phyloP scores from a whole-genome alignment of 2,888 invertebrate genomes.

The Cancer borealis region DNA sequence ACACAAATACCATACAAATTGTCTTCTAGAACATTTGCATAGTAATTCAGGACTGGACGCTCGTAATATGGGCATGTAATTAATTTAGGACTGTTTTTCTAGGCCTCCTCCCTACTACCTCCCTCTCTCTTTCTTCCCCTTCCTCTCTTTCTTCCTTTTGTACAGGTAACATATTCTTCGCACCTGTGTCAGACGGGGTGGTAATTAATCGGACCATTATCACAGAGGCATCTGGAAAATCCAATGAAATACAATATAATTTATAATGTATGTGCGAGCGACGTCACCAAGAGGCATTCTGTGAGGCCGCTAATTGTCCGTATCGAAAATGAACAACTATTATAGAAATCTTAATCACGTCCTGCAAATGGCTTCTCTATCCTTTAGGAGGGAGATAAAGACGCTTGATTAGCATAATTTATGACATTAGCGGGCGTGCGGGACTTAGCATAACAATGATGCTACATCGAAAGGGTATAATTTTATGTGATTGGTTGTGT shows the following conservation, averaged over 20 bases:
- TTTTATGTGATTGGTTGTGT: conserved; percentile 63
- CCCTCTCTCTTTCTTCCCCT: background rate
- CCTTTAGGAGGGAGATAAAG: conserved; percentile 45
- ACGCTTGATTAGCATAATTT: conserved; percentile 66
- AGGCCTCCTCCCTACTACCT: background rate
- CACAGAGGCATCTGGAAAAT: conserved; percentile 15
- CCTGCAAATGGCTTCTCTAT: conserved; percentile 51
- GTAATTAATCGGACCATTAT: conserved; percentile 39
- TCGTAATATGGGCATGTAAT: conserved; percentile 51
- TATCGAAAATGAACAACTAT: conserved; percentile 47
- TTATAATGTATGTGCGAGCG: conserved; percentile 10
- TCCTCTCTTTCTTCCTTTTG: no score
- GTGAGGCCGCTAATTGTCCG: conserved; percentile 27
- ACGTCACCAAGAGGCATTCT: background rate
- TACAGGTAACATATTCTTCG: conserved; percentile 22
- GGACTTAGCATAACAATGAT: conserved; percentile 68
- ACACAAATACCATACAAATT: conserved; percentile 53
- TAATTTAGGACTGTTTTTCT: conserved; percentile 17
- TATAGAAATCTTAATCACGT: conserved; percentile 62
- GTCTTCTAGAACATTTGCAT: conserved; percentile 54
- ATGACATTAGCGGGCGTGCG: conserved; percentile 53
- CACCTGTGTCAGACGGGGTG: conserved; percentile 27
- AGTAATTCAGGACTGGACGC: conserved; percentile 43
- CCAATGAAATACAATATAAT: conserved; percentile 54
- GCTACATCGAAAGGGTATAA: conserved; percentile 62